Evolutionary conservation across 2,113 vertebrate species (phyloP).

Genomic region (Otocyon megalotis): DNA sequence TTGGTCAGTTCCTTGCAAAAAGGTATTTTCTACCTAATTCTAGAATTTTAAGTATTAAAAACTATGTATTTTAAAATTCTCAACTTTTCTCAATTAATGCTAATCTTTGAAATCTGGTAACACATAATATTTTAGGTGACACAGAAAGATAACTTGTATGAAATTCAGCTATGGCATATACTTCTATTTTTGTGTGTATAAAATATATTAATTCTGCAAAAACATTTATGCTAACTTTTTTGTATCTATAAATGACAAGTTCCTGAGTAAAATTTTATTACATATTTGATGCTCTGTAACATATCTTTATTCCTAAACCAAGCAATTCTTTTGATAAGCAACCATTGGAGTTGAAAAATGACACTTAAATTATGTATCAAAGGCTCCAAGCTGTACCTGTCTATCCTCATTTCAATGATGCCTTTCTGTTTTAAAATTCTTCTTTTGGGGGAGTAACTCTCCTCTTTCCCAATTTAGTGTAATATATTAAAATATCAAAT

Average conservation of each 20-base stretch:
- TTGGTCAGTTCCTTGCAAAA: neutral
- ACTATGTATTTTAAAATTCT: neutral
- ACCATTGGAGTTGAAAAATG: neutral
- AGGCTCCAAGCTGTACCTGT: neutral
- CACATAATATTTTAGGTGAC: neutral
- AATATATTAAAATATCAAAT: conserved; percentile 7
- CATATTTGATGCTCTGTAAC: neutral
- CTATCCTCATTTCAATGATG: neutral
- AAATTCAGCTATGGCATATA: neutral
- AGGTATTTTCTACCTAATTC: neutral
- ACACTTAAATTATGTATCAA: neutral
- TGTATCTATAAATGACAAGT: neutral
- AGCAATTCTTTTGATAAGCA: neutral
- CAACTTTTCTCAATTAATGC: neutral
- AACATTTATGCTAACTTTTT: neutral
- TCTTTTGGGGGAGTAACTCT: neutral
- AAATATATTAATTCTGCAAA: neutral
- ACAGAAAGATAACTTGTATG: neutral
- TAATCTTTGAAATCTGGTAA: neutral
- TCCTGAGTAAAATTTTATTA: neutral
- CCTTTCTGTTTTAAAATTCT: neutral
- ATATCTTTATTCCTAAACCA: neutral
- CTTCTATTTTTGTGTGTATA: neutral
- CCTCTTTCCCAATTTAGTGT: neutral
- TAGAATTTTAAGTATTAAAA: neutral